phyloP scores from a whole-genome alignment of 2,797 vertebrate species.

The Uromys caudimaculatus region DNA sequence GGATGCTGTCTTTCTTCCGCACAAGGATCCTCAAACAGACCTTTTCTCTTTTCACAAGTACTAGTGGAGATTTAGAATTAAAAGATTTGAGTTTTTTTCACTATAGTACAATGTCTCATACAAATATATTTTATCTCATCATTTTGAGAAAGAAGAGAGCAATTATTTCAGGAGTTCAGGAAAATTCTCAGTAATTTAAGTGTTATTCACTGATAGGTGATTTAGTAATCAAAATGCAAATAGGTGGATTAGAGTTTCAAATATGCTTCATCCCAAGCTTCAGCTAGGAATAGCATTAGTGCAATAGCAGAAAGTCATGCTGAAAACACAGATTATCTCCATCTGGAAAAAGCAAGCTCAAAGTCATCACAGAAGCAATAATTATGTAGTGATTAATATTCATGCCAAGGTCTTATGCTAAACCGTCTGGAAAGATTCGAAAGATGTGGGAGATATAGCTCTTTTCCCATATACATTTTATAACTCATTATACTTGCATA shows the following conservation, averaged over 20 bases:
- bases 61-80: neutral
- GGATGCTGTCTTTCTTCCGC: neutral
- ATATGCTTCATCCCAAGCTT: slow-evolving; percentile 10
- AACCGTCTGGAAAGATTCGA: slow-evolving; percentile 33
- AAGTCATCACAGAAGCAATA: slow-evolving; percentile 53
- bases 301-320: neutral
- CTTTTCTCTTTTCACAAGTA: neutral
- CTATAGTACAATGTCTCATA: neutral
- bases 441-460: neutral
- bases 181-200: slow-evolving; percentile 59
- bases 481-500: neutral
- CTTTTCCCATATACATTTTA: neutral
- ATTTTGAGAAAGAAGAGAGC: slow-evolving; percentile 21
- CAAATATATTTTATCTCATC: neutral
- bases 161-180: slow-evolving; percentile 40
- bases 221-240: slow-evolving; percentile 73
- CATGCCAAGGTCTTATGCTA: slow-evolving; percentile 30
- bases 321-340: slow-evolving; percentile 56
- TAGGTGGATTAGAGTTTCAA: slow-evolving; percentile 62
- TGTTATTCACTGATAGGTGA: slow-evolving; percentile 38
- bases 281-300: slow-evolving; percentile 50
- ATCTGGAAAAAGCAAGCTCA: slow-evolving; percentile 47
- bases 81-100: slow-evolving; percentile 31
- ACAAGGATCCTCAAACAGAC: neutral
- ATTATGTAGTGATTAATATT: slow-evolving; percentile 56